These are phyloP conservation scores for Drosophila colorata DNA, from an alignment of 2,888 invertebrate species.

Conservation along the genomic window DNA sequence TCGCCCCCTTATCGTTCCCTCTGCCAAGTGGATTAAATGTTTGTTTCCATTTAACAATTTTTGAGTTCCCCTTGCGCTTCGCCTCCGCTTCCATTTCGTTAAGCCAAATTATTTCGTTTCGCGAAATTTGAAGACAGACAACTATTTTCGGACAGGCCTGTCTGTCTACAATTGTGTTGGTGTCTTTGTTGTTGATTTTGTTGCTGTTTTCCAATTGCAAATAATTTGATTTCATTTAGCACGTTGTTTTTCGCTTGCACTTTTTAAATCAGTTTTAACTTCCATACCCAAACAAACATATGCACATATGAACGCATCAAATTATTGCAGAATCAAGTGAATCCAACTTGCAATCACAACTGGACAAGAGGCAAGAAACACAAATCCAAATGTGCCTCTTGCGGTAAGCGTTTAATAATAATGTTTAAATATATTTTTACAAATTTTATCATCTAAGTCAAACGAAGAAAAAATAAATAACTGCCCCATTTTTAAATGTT, in stretches of 20 bases:
- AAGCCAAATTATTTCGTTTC: conserved; percentile 40
- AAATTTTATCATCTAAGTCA: no score
- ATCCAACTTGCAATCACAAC: no score
- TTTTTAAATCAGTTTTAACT: not conserved
- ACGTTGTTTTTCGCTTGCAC: not conserved
- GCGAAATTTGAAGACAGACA: conserved; percentile 23
- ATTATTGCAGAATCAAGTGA: no score
- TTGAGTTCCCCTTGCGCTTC: conserved; percentile 25
- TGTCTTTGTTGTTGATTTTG: not conserved
- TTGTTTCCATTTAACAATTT: conserved; percentile 45
- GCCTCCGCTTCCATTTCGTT: conserved; percentile 10
- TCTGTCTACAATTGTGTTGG: not conserved
- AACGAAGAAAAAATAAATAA: no score
- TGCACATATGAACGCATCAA: no score
- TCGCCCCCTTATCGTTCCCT: not conserved
- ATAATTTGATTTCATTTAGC: conserved; percentile 10
- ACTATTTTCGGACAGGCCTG: conserved; percentile 10
- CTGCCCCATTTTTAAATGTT: no score
- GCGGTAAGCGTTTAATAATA: no score
- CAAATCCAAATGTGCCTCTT: no score
- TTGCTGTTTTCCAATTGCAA: not conserved
- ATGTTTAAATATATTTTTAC: no score
- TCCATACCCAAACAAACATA: not conserved
- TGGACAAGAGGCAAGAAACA: no score
- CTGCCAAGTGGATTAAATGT: conserved; percentile 57